Conservation (phyloP, 2,797 vertebrate genomes). For the Phoeniculus purpureus region DNA sequence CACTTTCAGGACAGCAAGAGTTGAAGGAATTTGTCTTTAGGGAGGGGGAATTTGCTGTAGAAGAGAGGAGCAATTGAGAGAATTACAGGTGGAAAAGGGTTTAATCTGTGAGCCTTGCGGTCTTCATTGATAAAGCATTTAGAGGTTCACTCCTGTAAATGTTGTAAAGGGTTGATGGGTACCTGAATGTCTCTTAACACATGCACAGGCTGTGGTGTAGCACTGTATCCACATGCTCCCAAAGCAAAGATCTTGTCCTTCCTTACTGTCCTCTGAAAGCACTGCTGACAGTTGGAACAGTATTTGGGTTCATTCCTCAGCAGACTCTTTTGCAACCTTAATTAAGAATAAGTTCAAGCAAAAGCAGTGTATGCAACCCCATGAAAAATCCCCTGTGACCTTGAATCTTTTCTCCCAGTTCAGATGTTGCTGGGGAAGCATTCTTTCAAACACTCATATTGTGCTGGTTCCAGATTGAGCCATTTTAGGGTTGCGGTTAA, state of each 20-base stretch:
- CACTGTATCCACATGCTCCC: fast-evolving
- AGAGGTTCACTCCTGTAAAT: background rate
- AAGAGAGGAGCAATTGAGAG: background rate
- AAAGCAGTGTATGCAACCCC: background rate
- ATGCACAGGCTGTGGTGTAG: background rate
- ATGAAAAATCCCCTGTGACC: slow-evolving; percentile 22
- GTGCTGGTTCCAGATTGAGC: slow-evolving; percentile 20
- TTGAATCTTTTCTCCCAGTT: slow-evolving; percentile 6
- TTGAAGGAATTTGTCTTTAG: background rate
- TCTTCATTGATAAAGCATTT: background rate
- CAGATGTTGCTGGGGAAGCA: slow-evolving; percentile 19
- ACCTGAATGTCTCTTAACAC: background rate
- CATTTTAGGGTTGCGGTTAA: slow-evolving; percentile 64
- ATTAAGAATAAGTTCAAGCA: slow-evolving; percentile 23
- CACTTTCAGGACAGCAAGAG: background rate
- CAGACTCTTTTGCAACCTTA: slow-evolving; percentile 28
- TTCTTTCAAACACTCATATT: slow-evolving; percentile 26
- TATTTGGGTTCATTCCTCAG: slow-evolving; percentile 13
- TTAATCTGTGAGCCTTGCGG: background rate
- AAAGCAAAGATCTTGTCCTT: background rate
- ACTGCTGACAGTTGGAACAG: fast-evolving
- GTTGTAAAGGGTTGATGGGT: background rate
- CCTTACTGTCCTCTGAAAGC: background rate
- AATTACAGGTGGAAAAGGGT: background rate
- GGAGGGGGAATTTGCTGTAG: background rate